These are phyloP conservation scores for Chrysina gloriosa DNA, from an alignment of 2,888 invertebrate species.

Conservation along the genomic window DNA sequence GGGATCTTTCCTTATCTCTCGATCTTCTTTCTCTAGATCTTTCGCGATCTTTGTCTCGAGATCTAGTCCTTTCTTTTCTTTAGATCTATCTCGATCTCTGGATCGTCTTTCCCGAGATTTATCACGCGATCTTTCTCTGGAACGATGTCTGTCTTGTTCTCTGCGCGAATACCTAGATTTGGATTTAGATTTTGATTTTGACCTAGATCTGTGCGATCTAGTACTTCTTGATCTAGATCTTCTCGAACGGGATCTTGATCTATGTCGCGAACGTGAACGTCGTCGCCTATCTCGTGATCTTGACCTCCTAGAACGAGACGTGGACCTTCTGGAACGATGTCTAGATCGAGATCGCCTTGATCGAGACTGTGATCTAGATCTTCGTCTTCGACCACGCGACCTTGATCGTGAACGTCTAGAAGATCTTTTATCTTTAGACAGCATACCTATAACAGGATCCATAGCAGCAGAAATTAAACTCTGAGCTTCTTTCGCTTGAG, in stretches of 20 bases:
- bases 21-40: slow-evolving; percentile 59
- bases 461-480: slow-evolving; percentile 94
- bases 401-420: slow-evolving; percentile 61
- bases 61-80: slow-evolving; percentile 48
- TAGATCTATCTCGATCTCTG: slow-evolving; percentile 52
- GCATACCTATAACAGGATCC: slow-evolving; percentile 88
- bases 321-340: slow-evolving; percentile 69
- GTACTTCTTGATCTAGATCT: slow-evolving; percentile 60
- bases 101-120: slow-evolving; percentile 54
- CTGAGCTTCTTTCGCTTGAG: slow-evolving; percentile 95
- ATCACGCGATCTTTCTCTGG: slow-evolving; percentile 51
- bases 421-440: slow-evolving; percentile 86
- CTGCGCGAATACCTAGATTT: slow-evolving; percentile 49
- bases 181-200: slow-evolving; percentile 47
- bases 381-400: slow-evolving; percentile 63
- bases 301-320: slow-evolving; percentile 69
- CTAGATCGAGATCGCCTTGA: slow-evolving; percentile 73
- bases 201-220: slow-evolving; percentile 56
- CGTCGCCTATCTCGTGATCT: slow-evolving; percentile 67
- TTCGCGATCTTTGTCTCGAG: slow-evolving; percentile 63
- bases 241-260: slow-evolving; percentile 56
- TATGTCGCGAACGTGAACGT: slow-evolving; percentile 66
- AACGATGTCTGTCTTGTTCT: slow-evolving; percentile 49
- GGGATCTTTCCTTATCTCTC: slow-evolving; percentile 57
- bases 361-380: slow-evolving; percentile 73